phyloP scores from a whole-genome alignment of 2,797 vertebrate species.

The Schizopygopsis pylzovi region DNA sequence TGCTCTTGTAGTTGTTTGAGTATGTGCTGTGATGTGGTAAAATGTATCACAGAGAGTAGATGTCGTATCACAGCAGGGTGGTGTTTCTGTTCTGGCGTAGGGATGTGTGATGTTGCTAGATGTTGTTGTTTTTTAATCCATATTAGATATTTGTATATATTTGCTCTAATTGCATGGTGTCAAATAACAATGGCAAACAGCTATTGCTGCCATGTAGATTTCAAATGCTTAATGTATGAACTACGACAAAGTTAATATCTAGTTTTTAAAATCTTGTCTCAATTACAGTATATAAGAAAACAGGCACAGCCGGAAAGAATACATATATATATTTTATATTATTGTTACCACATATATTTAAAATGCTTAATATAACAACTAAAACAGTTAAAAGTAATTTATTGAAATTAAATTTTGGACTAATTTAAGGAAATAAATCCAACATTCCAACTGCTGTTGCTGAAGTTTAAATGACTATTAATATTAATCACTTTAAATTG shows the following conservation, averaged over 20 bases:
- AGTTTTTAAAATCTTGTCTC: too few species aligned
- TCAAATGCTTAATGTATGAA: too few species aligned
- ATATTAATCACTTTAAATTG: background rate
- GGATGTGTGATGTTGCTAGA: background rate
- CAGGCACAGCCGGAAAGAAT: too few species aligned
- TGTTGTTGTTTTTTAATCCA: background rate
- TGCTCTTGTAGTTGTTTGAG: background rate
- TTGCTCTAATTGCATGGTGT: background rate
- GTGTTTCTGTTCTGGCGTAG: background rate
- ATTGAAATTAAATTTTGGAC: background rate
- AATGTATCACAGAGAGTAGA: background rate
- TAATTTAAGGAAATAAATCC: background rate
- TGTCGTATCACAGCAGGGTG: background rate
- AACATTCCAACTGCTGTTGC: background rate
- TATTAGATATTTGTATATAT: background rate
- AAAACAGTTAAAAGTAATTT: background rate
- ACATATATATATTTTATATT: too few species aligned
- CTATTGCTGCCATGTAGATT: background rate
- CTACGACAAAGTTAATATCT: too few species aligned
- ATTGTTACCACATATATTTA: too few species aligned
- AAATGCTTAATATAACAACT: too few species aligned
- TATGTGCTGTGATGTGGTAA: slow-evolving; percentile 13
- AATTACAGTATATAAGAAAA: too few species aligned
- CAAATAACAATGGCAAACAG: background rate
- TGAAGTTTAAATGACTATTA: background rate